Evolutionary conservation across 2,888 invertebrate genomes (phyloP), one percentile per base, ranked within the genome.

Genomic region (Phorcus lineatus): DNA sequence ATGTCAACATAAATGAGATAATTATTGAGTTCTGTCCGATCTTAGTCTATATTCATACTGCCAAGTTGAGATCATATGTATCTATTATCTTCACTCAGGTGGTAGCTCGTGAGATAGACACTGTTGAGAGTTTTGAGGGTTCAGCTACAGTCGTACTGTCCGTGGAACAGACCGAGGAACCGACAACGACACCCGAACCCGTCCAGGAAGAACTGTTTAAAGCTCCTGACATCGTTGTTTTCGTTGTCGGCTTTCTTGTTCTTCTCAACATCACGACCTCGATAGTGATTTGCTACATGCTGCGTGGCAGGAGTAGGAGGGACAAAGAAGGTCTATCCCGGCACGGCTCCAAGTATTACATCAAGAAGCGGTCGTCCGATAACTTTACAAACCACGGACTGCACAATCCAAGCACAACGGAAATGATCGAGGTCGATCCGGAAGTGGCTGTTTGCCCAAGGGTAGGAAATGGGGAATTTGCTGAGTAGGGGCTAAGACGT

Each of bases 71-170:
- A 36, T 36, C 7, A 4, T 36, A 36, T 36, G 36, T 36, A 4
- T 7, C 2, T 36, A 36, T 36, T 36, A 36, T 36, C 36, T 36
- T 77, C 13, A 54, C 70, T 97, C 97, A 92, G 91, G 85, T 91
- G 22, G 85, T 91, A 78, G 91, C 91, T 7, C 80, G 86, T 19
- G 91, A 91, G 76, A 84, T 84, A 2, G 78, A 85, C 70, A 91
- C 91, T 7, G 77, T 81, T 7, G 89, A 90, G 77, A 80, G 67
- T 16, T 77, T 81, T 53, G 83, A 84, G 16, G 86, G 89, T 70
- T 81, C 80, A 13, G 89, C 90, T 22, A 86, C 84, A 11, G 86
- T 91, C 17, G 75, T 82, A 24, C 52, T 82, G 47, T 28, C 82
- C 16, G 78, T 82, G 11, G 74, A 79, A 52, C 13, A 19, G 9